Percentiles rank a stretch among this genome's conserved stretches.
These are phyloP conservation scores for Meteorus colon DNA, from an alignment of 2,888 invertebrate genomes.

Conservation along the genomic window DNA sequence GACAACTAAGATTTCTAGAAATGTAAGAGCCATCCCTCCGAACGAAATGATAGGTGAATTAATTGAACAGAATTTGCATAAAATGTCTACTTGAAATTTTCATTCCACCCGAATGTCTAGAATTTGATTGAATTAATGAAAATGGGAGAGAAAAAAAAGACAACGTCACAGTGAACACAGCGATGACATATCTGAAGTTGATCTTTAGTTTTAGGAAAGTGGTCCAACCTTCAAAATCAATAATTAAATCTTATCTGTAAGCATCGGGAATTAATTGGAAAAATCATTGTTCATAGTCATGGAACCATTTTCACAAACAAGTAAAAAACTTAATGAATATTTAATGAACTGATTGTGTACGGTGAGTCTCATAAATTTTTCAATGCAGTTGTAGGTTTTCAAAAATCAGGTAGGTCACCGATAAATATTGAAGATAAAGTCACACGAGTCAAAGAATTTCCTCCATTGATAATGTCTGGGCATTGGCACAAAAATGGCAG, in stretches of 20 bases:
- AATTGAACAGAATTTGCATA: not conserved
- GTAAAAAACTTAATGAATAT: no score
- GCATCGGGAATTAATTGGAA: not conserved
- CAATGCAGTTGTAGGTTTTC: constrained; percentile 42
- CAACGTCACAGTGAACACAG: not conserved
- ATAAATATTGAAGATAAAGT: constrained; percentile 60
- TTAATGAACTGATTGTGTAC: no score
- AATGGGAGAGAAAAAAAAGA: not conserved
- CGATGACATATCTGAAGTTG: not conserved
- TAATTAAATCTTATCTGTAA: not conserved
- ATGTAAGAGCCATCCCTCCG: constrained; percentile 53
- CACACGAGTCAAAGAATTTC: constrained; percentile 49
- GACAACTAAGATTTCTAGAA: constrained; percentile 61
- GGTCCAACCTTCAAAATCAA: not conserved
- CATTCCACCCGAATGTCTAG: not conserved
- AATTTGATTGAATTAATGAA: not conserved
- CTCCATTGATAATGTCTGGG: constrained; percentile 61
- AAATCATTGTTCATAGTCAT: not conserved
- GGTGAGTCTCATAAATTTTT: not conserved
- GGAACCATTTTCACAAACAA: not conserved
- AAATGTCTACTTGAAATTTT: constrained; percentile 1
- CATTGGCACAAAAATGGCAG: constrained; percentile 66
- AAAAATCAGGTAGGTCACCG: constrained; percentile 60
- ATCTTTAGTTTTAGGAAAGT: not conserved
- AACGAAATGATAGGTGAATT: not conserved